Evolutionary conservation across 2,113 vertebrate genomes (phyloP).

Genomic region (Poicephalus meyeri): DNA sequence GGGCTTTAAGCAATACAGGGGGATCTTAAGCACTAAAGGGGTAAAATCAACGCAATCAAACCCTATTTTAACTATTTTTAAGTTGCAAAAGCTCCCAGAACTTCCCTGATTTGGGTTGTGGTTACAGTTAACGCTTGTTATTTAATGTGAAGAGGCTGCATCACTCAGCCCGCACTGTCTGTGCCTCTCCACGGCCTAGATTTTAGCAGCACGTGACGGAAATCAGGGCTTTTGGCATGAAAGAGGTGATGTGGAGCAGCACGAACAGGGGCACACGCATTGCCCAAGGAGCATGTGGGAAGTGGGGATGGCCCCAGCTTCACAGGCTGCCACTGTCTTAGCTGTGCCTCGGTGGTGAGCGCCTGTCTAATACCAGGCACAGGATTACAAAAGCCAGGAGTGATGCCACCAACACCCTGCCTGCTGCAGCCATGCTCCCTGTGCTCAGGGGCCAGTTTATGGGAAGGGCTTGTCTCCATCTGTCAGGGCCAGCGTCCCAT

Average conservation of each 20-base stretch:
- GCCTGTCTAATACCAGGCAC: neutral
- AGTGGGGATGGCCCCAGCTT: fast-evolving
- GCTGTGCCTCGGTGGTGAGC: neutral
- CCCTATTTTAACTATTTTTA: neutral
- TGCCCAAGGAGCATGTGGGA: neutral
- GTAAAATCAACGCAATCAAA: neutral
- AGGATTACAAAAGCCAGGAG: neutral
- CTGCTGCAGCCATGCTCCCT: fast-evolving
- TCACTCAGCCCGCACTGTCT: neutral
- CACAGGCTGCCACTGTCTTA: neutral
- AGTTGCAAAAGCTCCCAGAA: neutral
- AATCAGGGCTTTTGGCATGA: neutral
- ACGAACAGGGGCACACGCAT: neutral
- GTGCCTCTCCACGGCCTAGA: neutral
- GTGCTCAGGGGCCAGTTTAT: fast-evolving
- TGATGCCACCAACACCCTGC: fast-evolving
- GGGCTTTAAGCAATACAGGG: fast-evolving
- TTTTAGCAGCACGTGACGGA: neutral
- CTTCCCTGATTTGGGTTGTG: neutral
- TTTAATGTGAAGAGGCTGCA: neutral
- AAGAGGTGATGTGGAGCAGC: neutral
- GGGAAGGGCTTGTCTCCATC: neutral
- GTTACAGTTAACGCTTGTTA: neutral
- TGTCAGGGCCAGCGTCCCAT: fast-evolving
- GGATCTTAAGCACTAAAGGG: neutral